Evolutionary conservation across 2,113 vertebrate genomes (phyloP).

Genomic region (Oceanodroma tethys): DNA sequence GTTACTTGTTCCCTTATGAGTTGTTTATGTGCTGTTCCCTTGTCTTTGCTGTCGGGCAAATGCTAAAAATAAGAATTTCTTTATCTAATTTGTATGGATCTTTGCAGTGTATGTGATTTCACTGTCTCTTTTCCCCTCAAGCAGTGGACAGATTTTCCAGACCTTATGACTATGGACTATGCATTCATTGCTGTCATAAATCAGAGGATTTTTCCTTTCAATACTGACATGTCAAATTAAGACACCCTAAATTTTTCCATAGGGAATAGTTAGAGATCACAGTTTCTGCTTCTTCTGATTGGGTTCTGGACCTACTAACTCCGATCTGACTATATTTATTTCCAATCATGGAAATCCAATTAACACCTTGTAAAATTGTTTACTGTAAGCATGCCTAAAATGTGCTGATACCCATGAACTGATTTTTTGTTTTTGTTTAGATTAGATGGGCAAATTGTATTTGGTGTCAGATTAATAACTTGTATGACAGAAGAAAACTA

Average conservation of each 20-base stretch:
- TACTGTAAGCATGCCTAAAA: neutral
- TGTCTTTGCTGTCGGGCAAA: constrained; percentile 43
- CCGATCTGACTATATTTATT: neutral
- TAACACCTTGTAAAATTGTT: neutral
- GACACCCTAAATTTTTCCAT: neutral
- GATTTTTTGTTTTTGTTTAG: neutral
- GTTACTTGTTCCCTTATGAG: constrained; percentile 12
- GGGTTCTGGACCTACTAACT: neutral
- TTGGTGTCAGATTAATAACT: neutral
- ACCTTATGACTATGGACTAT: constrained; percentile 15
- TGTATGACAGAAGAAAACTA: neutral
- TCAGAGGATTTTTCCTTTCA: neutral
- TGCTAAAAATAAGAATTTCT: constrained; percentile 65
- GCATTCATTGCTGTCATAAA: constrained; percentile 27
- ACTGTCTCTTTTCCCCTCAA: constrained; percentile 30
- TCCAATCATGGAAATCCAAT: neutral
- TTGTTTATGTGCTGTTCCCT: constrained; percentile 27
- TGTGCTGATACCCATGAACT: neutral
- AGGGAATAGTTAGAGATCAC: neutral
- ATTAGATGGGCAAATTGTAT: neutral
- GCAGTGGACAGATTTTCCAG: constrained; percentile 41
- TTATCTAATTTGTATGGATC: constrained; percentile 67
- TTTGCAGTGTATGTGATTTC: constrained; percentile 39
- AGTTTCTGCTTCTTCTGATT: neutral
- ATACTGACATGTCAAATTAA: neutral